phyloP scores from a whole-genome alignment of 2,888 invertebrate genomes.

The Rhingia rostrata region DNA sequence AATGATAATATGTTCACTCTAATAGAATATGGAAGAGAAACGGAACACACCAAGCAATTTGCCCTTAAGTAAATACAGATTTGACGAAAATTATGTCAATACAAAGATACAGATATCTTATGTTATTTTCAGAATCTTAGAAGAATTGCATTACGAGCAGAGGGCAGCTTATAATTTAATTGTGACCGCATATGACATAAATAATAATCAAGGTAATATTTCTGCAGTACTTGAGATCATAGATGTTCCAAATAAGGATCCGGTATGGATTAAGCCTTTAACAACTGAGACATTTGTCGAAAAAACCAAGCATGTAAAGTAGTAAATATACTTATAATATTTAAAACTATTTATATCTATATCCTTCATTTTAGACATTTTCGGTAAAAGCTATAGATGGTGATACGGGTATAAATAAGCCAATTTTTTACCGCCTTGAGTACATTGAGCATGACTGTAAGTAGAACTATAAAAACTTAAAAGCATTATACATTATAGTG shows the following conservation, averaged over 20 bases:
- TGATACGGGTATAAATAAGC: slow-evolving; percentile 85
- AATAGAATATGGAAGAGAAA: slow-evolving; percentile 77
- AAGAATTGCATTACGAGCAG: slow-evolving; percentile 83
- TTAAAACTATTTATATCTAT: slow-evolving; percentile 1
- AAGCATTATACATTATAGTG: background rate
- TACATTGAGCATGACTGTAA: slow-evolving; percentile 82
- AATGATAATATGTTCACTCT: slow-evolving; percentile 83
- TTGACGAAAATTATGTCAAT: background rate
- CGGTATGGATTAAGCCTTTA: slow-evolving; percentile 85
- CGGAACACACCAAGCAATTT: slow-evolving; percentile 78
- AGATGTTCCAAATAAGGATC: slow-evolving; percentile 85
- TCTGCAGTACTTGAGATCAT: slow-evolving; percentile 85
- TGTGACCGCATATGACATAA: slow-evolving; percentile 84
- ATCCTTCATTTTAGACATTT: slow-evolving; percentile 79
- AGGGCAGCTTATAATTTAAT: slow-evolving; percentile 85
- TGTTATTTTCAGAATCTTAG: slow-evolving; percentile 54
- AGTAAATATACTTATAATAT: background rate
- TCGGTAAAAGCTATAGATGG: slow-evolving; percentile 85
- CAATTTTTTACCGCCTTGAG: slow-evolving; percentile 84
- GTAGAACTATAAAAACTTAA: slow-evolving; percentile 22
- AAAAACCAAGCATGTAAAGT: slow-evolving; percentile 81
- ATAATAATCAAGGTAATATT: slow-evolving; percentile 77
- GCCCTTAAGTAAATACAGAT: slow-evolving; percentile 82
- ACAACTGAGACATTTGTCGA: slow-evolving; percentile 85
- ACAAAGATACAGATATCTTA: background rate